These are phyloP conservation scores for Phocoena phocoena DNA, from an alignment of 2,113 vertebrate species.

Conservation along the genomic window DNA sequence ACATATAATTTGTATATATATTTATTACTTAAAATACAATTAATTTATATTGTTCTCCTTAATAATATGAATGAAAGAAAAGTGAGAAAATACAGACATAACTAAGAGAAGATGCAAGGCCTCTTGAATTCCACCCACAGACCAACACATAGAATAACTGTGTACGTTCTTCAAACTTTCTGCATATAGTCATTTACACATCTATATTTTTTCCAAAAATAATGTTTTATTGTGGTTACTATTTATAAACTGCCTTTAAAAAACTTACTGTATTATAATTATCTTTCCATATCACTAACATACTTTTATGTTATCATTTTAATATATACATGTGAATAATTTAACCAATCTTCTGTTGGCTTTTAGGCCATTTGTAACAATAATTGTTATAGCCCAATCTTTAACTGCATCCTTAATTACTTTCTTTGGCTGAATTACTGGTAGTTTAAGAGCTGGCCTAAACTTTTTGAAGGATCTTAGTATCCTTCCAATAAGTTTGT, in stretches of 20 bases:
- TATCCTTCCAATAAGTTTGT: background rate
- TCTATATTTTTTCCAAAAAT: background rate
- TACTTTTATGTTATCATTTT: background rate
- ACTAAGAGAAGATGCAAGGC: background rate
- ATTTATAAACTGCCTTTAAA: background rate
- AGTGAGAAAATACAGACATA: background rate
- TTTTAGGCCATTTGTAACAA: background rate
- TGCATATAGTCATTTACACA: background rate
- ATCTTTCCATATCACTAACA: background rate
- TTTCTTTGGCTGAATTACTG: no score
- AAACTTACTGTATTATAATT: background rate
- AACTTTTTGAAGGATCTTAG: background rate
- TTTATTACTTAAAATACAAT: background rate
- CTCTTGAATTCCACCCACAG: background rate
- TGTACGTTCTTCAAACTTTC: background rate
- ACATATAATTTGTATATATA: background rate
- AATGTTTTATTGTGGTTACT: background rate
- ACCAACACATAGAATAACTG: background rate
- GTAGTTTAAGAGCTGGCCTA: no score
- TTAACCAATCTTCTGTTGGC: background rate
- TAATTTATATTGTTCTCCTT: background rate
- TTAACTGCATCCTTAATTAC: background rate
- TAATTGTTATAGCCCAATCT: background rate
- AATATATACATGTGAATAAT: background rate
- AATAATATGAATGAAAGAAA: background rate